Base-by-base conservation (phyloP, 2,888 invertebrate species). In the Microplitis deprimator region DNA sequence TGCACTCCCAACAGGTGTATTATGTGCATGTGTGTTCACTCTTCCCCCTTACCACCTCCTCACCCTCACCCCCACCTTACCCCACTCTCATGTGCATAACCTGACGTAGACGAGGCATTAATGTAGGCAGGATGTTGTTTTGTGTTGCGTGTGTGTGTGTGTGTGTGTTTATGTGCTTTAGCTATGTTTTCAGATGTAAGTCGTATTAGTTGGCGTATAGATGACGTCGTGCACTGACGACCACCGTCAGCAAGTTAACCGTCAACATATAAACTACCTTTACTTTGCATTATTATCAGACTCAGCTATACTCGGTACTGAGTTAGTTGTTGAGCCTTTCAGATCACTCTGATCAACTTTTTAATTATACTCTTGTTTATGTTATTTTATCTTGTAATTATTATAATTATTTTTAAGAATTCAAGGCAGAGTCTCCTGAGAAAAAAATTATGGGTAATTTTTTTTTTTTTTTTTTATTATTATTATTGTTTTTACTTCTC, bases 101-200 rank as follows among this genome's bases (percentile, higher is more conserved):
- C 38, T 61, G 29, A 72, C 60, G 60, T 60, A 70, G 60, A 70
- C 70, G 60, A 60, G 60, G 69, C 60, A 70, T 70, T 60, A 60
- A 70, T 70, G 13, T 16, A 60, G 61, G 75, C 61, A 39, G 61
- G 75, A 79, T 80, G 77, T 65, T 61, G 70, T 72, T 76, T 68
- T 68, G 73, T 74, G 65, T 62, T 59, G 41, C 41, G 68, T 73
- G 68, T 77, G 50, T 50, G 40, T 76, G 60, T 71, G 39, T 40
- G 13, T 62, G 50, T 70, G 6, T 68, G 62, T 68, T n/a, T 68
- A 29, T 59, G 10, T 68, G 62, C 29, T 29, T 29, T 29, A 29
- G 29, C 6, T 29, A 68, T 62, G 68, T 70, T 10, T 50, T 10
- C 13, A 40, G 61, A 16, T 41, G 13, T 39, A 29, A 10, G 60